phyloP scores from a whole-genome alignment of 2,888 invertebrate species.

The Orchesellides sinensis region DNA sequence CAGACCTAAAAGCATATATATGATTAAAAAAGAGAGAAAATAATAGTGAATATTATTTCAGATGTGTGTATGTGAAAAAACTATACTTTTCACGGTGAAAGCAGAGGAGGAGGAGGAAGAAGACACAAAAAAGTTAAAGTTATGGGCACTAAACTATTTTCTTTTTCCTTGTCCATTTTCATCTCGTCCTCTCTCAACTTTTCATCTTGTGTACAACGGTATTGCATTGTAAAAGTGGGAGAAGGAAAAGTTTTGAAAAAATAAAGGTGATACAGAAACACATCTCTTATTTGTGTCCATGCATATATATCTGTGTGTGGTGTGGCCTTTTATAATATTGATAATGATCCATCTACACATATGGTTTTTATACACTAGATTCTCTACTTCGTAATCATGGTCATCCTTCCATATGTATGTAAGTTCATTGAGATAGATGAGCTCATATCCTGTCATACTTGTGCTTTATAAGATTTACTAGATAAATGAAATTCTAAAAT shows the following conservation, averaged over 20 bases:
- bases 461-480: no score
- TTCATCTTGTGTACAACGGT: neutral
- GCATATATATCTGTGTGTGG: neutral
- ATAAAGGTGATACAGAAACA: neutral
- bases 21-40: neutral
- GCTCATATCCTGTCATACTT: no score
- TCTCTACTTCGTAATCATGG: no score
- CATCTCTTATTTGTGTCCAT: neutral
- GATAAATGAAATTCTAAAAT: no score
- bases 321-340: no score
- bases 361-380: no score
- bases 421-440: no score
- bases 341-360: no score
- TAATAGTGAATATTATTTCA: neutral
- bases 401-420: no score
- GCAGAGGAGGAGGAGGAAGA: neutral
- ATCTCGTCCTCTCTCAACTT: neutral
- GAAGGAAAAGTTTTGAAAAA: neutral
- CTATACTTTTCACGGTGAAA: neutral
- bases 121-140: slow-evolving; percentile 6
- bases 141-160: slow-evolving; percentile 12
- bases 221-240: neutral
- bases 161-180: no score
- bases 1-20: no score
- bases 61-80: neutral